Evolutionary conservation across 2,888 invertebrate genomes (phyloP).

Genomic region (Actias luna): DNA sequence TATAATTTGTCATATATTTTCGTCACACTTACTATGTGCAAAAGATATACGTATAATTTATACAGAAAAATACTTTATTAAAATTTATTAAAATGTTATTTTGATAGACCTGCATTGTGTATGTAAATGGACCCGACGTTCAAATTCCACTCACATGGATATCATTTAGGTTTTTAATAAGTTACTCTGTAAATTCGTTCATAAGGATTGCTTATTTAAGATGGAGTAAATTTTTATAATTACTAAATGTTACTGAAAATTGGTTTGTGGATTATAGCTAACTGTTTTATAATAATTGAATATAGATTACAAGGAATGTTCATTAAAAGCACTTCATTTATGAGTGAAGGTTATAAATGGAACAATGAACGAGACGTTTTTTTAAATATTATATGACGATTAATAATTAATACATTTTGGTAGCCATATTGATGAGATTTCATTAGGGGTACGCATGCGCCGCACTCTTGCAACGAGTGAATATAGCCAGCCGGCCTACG

Average conservation of each 20-base stretch:
- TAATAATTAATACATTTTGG: constrained; percentile 22
- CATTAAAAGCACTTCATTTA: not conserved
- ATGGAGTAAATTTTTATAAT: no score
- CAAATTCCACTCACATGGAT: no score
- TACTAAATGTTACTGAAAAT: no score
- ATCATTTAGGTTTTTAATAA: no score
- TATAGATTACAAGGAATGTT: not conserved
- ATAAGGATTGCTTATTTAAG: no score
- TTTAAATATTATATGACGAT: constrained; percentile 14
- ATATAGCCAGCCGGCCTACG: constrained; percentile 66
- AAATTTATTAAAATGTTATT: no score
- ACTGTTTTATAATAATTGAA: not conserved
- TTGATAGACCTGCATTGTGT: no score
- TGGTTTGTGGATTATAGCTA: no score
- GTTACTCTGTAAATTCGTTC: no score
- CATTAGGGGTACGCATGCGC: constrained; percentile 65
- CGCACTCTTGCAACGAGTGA: constrained; percentile 45
- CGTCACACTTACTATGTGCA: not conserved
- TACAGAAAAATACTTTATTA: no score
- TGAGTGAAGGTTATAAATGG: not conserved
- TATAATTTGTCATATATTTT: not conserved
- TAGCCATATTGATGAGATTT: constrained; percentile 64
- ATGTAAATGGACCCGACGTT: no score
- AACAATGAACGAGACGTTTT: not conserved
- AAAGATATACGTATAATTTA: no score